Conservation (phyloP, 2,888 invertebrate genomes). For the Euzophera pinguis region DNA sequence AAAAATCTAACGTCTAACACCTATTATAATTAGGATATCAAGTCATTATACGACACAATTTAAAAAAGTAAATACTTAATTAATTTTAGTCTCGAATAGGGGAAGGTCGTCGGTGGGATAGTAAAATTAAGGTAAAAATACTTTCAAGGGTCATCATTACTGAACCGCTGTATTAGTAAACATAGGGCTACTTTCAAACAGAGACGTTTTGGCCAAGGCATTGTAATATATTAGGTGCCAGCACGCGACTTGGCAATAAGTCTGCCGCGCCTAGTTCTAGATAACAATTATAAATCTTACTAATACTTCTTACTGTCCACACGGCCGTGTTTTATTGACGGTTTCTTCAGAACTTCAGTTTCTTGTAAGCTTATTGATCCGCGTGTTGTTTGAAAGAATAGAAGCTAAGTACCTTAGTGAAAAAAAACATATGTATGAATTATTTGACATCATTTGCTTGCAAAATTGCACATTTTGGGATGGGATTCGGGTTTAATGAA, state of each 20-base stretch:
- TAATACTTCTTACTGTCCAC: constrained; percentile 70
- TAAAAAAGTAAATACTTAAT: too few relatives aligned
- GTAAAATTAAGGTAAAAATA: background rate
- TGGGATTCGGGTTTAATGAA: too few relatives aligned
- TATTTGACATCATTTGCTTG: too few relatives aligned
- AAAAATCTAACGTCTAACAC: too few relatives aligned
- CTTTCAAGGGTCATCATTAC: background rate
- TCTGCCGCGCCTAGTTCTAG: constrained; percentile 66
- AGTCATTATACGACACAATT: too few relatives aligned
- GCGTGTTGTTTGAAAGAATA: background rate
- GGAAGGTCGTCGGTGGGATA: background rate
- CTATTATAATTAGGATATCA: too few relatives aligned
- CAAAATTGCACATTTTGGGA: too few relatives aligned
- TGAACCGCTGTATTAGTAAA: constrained; percentile 52
- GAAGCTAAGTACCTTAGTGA: background rate
- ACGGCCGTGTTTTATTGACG: constrained; percentile 33
- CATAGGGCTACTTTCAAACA: constrained; percentile 59
- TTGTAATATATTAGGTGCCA: constrained; percentile 66
- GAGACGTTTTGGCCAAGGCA: constrained; percentile 66
- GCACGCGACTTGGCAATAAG: constrained; percentile 70
- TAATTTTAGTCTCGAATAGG: too few relatives aligned
- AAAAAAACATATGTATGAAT: too few relatives aligned
- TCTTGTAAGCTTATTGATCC: background rate
- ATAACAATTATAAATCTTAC: constrained; percentile 73
- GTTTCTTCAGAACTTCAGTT: constrained; percentile 21